Evolutionary conservation across 2,113 vertebrate genomes (phyloP).

Genomic region (Naja naja): DNA sequence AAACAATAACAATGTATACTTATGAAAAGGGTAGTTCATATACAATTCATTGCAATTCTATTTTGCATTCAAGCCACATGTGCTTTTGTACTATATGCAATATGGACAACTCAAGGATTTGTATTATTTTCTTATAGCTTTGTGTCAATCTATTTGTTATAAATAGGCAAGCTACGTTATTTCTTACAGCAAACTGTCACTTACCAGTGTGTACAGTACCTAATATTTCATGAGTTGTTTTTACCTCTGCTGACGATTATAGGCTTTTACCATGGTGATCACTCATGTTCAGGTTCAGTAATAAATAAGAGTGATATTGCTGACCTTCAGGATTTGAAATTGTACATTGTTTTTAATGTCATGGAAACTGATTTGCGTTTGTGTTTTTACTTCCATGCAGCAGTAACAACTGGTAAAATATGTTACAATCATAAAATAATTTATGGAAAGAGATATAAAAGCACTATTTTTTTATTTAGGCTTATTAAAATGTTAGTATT

Average conservation of each 20-base stretch:
- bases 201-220: not conserved
- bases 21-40: not conserved
- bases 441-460: constrained; percentile 42
- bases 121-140: not conserved
- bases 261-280: not conserved
- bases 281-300: constrained; percentile 13
- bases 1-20: not conserved
- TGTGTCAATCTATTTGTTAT: constrained; percentile 20
- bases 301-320: constrained; percentile 31
- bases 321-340: constrained; percentile 41
- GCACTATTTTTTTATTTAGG: constrained; percentile 63
- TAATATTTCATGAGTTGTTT: constrained; percentile 13
- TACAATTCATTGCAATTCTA: not conserved
- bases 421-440: constrained; percentile 45
- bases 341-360: constrained; percentile 1
- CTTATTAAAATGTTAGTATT: constrained; percentile 65
- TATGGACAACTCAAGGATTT: not conserved
- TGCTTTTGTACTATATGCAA: fast-evolving
- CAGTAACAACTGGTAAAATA: constrained; percentile 7
- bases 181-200: constrained; percentile 21
- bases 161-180: constrained; percentile 5
- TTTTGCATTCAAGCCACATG: not conserved
- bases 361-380: constrained; percentile 29
- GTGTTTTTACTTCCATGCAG: constrained; percentile 45
- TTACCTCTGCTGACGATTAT: constrained; percentile 7